Evolutionary conservation across 2,888 invertebrate species (phyloP), one percentile per base, ranked within the genome.

Genomic region (Meteorus colon): DNA sequence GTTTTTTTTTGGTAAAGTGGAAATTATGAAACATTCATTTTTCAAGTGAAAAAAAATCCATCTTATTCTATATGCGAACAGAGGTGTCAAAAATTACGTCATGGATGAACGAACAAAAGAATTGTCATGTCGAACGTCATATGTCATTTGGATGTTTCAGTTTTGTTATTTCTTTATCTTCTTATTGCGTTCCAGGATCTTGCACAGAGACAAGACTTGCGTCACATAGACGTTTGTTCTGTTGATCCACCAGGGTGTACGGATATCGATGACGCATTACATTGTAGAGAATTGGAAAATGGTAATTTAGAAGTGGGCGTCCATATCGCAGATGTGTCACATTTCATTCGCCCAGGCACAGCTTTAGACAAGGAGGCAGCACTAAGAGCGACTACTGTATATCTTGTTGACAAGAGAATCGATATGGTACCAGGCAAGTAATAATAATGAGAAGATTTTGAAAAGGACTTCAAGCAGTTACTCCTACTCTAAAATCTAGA

Each of bases 171-270:
- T 59, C 55, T 75, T 48, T 55, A 37, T 29, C 41, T 67, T 34
- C 19, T 69, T 45, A 8, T 76, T 76, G 81, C 77, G 74, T 79
- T 81, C 1, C 83, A 96, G 94, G 96, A 97, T 87, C 91, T 94
- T 77, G 92, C 92, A 29, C 93, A 93, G 82, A 93, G 99, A 29
- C 93, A 93, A 12, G 98, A 99, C 89, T 91, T 99, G 1, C 93
- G 98, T 14, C 92, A 96, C 73, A 88, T 97, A 4, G 93, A 94
- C 84, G 94, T 99, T 62, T 99, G 98, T 86, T 98, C 98, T 0
- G 98, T 99, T 0, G 98, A 99, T 92, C 99, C 99, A 2, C 97
- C 98, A 0, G 99, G 99, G 0, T 99, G 99, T 89, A 99, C 99
- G 0, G 99, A 99, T 89, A 99, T 99, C 80, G 99, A 99, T 88